These are phyloP conservation scores for Leptinotarsa tumamoca DNA, from an alignment of 2,888 invertebrate genomes.

Conservation along the genomic window DNA sequence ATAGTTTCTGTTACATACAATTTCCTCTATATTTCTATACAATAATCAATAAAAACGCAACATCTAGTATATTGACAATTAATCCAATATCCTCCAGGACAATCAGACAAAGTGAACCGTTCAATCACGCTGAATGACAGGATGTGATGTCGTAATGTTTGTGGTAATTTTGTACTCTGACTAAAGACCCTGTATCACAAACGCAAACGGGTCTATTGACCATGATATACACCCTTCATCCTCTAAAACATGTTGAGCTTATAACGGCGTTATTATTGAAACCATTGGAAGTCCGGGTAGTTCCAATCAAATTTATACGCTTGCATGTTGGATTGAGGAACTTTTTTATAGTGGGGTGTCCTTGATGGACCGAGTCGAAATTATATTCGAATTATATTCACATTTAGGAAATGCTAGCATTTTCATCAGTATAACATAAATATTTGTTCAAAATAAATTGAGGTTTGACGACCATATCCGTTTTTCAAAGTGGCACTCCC, in stretches of 20 bases:
- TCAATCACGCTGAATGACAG: neutral
- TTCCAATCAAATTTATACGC: constrained; percentile 36
- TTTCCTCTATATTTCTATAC: too few species aligned
- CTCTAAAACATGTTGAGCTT: constrained; percentile 36
- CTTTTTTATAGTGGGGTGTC: constrained; percentile 9
- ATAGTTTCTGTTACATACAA: too few species aligned
- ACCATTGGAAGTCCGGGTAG: constrained; percentile 39
- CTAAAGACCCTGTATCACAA: constrained; percentile 21
- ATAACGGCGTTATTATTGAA: constrained; percentile 40
- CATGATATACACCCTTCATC: constrained; percentile 32
- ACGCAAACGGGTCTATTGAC: constrained; percentile 19
- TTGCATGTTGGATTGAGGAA: constrained; percentile 11
- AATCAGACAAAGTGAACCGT: constrained; percentile 18
- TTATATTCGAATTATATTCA: constrained; percentile 26
- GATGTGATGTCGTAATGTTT: constrained; percentile 18
- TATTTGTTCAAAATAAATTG: neutral
- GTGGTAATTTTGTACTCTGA: neutral
- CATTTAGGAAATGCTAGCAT: neutral
- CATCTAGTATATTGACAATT: constrained; percentile 21
- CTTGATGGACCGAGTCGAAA: constrained; percentile 24
- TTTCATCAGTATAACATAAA: neutral
- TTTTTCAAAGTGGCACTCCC: too few species aligned
- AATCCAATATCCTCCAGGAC: constrained; percentile 17
- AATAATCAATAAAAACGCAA: neutral
- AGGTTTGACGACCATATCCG: neutral